These are phyloP conservation scores for Vanessa atalanta DNA, from an alignment of 1,140 invertebrate genomes.

Conservation along the genomic window DNA sequence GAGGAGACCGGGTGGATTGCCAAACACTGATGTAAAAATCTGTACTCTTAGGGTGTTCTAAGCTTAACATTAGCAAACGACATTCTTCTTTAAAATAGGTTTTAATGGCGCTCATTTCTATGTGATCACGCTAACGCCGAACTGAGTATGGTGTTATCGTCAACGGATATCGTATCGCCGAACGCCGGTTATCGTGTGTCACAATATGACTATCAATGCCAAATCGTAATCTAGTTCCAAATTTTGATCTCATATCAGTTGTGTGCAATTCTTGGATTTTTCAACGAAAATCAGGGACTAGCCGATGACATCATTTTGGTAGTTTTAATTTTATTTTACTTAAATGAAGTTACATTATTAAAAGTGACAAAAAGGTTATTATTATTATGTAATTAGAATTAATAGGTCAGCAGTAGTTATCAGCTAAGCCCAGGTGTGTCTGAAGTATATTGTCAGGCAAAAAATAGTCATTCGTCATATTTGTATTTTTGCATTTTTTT, in stretches of 20 bases:
- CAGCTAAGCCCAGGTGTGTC: too few species aligned
- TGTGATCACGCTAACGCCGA: slow-evolving; percentile 23
- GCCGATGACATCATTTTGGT: neutral
- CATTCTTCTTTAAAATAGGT: slow-evolving; percentile 63
- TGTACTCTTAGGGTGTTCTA: slow-evolving; percentile 58
- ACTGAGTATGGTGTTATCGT: slow-evolving; percentile 45
- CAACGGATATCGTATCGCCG: slow-evolving; percentile 50
- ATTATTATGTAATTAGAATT: too few species aligned
- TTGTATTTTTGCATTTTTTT: too few species aligned
- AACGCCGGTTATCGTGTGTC: slow-evolving; percentile 42
- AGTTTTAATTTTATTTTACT: neutral
- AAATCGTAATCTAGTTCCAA: slow-evolving; percentile 44
- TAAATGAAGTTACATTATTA: too few species aligned
- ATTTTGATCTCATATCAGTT: slow-evolving; percentile 20
- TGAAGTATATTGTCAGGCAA: too few species aligned
- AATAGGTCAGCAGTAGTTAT: too few species aligned
- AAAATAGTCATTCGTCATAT: too few species aligned
- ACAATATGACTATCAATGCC: slow-evolving; percentile 44
- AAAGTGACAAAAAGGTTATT: too few species aligned
- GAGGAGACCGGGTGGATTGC: slow-evolving; percentile 61
- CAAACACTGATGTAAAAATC: slow-evolving; percentile 68
- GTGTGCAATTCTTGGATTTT: slow-evolving; percentile 22
- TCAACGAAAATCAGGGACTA: neutral
- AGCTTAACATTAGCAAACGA: slow-evolving; percentile 50
- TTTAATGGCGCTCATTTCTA: slow-evolving; percentile 58